Evolutionary conservation across 2,888 invertebrate genomes (phyloP), one percentile per base, ranked within the genome.

Genomic region (Apodemia hepburni): DNA sequence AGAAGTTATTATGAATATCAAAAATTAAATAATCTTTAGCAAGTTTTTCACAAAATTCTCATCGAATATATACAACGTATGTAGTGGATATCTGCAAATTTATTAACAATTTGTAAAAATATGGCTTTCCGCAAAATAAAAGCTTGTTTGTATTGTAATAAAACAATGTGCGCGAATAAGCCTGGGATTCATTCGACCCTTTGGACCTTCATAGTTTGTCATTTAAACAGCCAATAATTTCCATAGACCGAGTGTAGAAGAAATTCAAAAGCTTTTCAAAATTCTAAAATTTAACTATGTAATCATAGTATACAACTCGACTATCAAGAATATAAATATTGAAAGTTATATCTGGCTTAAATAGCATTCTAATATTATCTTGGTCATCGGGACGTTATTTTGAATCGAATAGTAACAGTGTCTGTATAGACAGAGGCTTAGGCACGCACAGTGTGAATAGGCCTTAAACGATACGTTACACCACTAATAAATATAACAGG

Each of bases 401-500:
- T 45, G n/a, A 45, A 45, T n/a, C 1, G n/a, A 15, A 45, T 45
- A n/a, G 9, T 33, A 15, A 12, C 3, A 12, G 15, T 45, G 45
- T 45, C n/a, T n/a, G 1, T 6, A 0, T 45, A 45, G 45, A 4
- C 38, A n/a, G 45, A 45, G 45, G 45, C 45, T 49, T 18, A 49
- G 1, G 18, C 18, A 4, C 18, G 49, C 17, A 49, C 49, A 49
- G 18, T 18, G 18, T 0, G 17, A 49, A n/a, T 18, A 18, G 18
- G 49, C 18, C 49, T 18, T 49, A 49, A 49, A 18, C 49, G 11
- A 18, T 49, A 49, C 18, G 2, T 49, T 49, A 49, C n/a, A 45
- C 18, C 18, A 49, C 49, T 49, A 49, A 49, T 49, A 49, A 18
- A 18, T 49, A 47, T 47, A 17, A 49, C 18, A 49, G 49, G 49